These are phyloP conservation scores for human (Homo sapiens) DNA, from an alignment of 2,113 vertebrate genomes.

Conservation along the genomic window GRCh38 chr2:191920501-191921000, in stretches of 20 bases:
- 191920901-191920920: conserved; percentile 38
- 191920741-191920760: conserved; percentile 1
- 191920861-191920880: neutral
- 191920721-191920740: neutral
- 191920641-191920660: neutral
- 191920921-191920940: neutral
- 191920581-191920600: conserved; percentile 25
- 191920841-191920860: neutral
- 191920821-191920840: neutral
- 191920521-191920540: conserved; percentile 34
- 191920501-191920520: conserved; percentile 7
- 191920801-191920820: neutral
- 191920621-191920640: neutral
- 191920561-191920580: neutral
- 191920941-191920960: neutral
- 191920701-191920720: conserved; percentile 21
- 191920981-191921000: neutral
- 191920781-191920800: conserved; percentile 1
- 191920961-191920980: neutral
- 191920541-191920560: neutral
- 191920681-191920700: conserved; percentile 28
- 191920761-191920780: conserved; percentile 16
- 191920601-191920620: conserved; percentile 9
- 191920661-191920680: conserved; percentile 6
- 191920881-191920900: neutral